A percentile compares a stretch with the other conserved stretches of the same genome.
These are phyloP conservation scores for Pipistrellus nathusii DNA, from an alignment of 2,797 vertebrate genomes.

Conservation along the genomic window DNA sequence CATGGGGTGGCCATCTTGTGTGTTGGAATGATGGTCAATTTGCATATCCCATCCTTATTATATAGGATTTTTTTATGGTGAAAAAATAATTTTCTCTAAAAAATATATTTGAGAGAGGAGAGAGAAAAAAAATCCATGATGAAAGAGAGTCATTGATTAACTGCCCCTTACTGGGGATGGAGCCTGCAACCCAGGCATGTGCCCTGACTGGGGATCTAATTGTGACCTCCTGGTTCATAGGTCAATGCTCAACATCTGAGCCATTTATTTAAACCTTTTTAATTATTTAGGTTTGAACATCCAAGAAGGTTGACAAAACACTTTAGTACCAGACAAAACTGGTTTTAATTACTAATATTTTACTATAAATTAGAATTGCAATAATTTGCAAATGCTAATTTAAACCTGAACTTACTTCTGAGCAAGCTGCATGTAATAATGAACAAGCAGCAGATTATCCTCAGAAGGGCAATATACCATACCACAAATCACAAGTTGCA, in stretches of 20 bases:
- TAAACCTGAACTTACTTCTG: constrained; percentile 71
- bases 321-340: constrained; percentile 8
- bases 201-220: too few species aligned
- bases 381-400: constrained; percentile 80
- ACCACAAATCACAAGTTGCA: constrained; percentile 73
- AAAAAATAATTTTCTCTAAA: not conserved
- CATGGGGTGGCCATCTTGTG: too few species aligned
- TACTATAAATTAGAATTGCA: constrained; percentile 70
- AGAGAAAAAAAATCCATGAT: too few species aligned
- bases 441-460: constrained; percentile 69
- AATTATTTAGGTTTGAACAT: constrained; percentile 61
- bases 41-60: too few species aligned
- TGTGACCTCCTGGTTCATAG: too few species aligned
- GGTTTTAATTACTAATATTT: constrained; percentile 80
- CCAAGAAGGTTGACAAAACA: constrained; percentile 2
- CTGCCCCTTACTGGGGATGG: too few species aligned
- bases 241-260: too few species aligned
- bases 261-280: not conserved
- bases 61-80: not conserved
- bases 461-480: constrained; percentile 75
- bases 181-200: too few species aligned
- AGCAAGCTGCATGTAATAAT: constrained; percentile 65
- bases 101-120: not conserved
- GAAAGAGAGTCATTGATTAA: too few species aligned
- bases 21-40: too few species aligned